phyloP scores from a whole-genome alignment of 2,113 vertebrate genomes.

The Hystrix brachyura region DNA sequence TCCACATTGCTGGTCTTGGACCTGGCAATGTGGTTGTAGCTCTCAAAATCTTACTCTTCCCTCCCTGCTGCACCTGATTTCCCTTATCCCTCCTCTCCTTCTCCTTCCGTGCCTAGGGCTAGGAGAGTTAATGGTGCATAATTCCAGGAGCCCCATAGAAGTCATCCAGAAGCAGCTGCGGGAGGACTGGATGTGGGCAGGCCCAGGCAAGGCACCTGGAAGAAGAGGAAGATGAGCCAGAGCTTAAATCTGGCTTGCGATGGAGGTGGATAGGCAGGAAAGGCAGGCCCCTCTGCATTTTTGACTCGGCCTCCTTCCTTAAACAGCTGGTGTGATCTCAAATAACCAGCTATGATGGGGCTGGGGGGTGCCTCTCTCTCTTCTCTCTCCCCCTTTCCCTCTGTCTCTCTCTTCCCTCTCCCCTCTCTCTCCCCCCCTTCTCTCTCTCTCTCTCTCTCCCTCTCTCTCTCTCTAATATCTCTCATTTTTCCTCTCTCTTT shows the following conservation, averaged over 20 bases:
- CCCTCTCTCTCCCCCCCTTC: not conserved
- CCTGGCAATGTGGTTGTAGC: not conserved
- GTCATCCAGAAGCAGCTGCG: not conserved
- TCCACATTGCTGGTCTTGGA: not conserved
- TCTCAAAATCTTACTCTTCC: not conserved
- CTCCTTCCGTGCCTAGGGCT: not conserved
- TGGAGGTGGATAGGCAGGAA: not conserved
- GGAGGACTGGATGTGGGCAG: not conserved
- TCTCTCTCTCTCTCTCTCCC: not conserved
- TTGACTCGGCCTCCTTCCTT: not conserved
- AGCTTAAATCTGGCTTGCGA: not conserved
- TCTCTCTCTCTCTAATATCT: not conserved
- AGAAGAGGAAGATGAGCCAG: not conserved
- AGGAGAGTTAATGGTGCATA: not conserved
- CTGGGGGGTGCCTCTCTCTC: not conserved
- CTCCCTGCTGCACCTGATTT: not conserved
- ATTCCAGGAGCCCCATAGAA: constrained; percentile 4
- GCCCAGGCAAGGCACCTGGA: not conserved
- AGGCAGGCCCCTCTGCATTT: not conserved
- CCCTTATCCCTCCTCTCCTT: not conserved
- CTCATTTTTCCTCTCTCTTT: not conserved
- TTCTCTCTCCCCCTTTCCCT: not conserved
- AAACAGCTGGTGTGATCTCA: not conserved
- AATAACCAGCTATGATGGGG: not conserved
- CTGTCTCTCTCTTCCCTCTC: not conserved